Conservation (phyloP, 2,888 invertebrate genomes). For the Tenthredo notha region DNA sequence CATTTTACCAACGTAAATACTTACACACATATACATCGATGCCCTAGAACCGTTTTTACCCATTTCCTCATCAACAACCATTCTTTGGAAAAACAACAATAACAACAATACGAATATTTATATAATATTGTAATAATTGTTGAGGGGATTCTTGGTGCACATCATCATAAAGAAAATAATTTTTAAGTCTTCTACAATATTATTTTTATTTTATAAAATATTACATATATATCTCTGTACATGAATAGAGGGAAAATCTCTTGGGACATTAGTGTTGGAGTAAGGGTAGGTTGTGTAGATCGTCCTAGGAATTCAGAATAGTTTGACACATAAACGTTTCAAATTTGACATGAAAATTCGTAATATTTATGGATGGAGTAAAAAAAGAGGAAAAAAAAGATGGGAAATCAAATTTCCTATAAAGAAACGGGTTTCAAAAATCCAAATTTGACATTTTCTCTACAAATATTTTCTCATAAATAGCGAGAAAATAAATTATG, state of each 20-base stretch:
- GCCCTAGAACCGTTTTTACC: constrained; percentile 17
- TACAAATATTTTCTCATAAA: too few species aligned
- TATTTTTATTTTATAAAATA: background rate
- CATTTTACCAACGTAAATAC: too few species aligned
- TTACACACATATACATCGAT: background rate
- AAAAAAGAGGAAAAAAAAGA: background rate
- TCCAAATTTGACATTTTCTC: too few species aligned
- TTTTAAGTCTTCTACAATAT: background rate
- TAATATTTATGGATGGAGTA: too few species aligned
- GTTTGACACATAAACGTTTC: too few species aligned
- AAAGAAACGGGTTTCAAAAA: too few species aligned
- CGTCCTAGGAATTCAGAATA: constrained; percentile 32
- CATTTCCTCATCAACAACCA: background rate
- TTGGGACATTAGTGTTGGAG: background rate
- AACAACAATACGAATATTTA: background rate
- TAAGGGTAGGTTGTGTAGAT: background rate
- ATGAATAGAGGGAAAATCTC: background rate
- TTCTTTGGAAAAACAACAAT: background rate
- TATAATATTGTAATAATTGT: background rate
- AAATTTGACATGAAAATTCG: too few species aligned
- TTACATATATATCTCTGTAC: background rate
- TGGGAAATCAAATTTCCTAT: too few species aligned
- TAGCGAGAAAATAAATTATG: background rate
- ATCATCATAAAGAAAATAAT: background rate
- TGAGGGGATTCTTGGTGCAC: background rate